phyloP scores from a whole-genome alignment of 2,797 vertebrate species.

The Trichosurus vulpecula region DNA sequence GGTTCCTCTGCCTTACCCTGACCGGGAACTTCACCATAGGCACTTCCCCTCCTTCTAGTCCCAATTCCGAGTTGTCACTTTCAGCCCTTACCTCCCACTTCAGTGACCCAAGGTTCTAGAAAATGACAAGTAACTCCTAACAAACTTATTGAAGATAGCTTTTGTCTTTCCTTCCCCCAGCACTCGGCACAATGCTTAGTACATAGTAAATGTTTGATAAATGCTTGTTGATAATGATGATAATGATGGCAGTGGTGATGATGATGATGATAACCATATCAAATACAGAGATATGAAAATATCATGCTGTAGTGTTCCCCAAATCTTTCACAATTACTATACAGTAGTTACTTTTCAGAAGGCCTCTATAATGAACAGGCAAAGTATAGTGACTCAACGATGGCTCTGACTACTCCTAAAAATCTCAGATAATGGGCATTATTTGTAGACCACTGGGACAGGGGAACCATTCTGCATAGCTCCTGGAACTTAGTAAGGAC shows the following conservation, averaged over 20 bases:
- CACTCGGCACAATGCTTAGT: not conserved
- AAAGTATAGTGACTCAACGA: not conserved
- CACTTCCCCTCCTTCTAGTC: not conserved
- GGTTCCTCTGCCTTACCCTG: no score
- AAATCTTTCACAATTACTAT: not conserved
- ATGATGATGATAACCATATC: not conserved
- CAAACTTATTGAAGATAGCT: not conserved
- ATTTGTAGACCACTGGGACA: slow-evolving; percentile 10
- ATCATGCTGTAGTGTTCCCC: not conserved
- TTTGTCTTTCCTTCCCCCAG: not conserved
- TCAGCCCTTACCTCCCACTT: not conserved
- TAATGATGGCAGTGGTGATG: not conserved
- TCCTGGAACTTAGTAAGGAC: not conserved
- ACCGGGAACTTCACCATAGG: not conserved
- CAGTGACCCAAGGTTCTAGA: not conserved
- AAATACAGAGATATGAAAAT: not conserved
- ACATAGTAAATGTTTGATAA: not conserved
- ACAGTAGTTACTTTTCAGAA: not conserved
- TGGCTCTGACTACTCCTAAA: not conserved
- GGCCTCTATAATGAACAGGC: not conserved
- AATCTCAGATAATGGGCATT: not conserved
- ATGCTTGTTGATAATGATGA: not conserved
- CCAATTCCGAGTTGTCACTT: not conserved
- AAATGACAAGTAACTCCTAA: not conserved
- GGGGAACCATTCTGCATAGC: not conserved